Base-by-base conservation (phyloP, 2,797 vertebrate genomes). In the Phyllotis vaccarum region DNA sequence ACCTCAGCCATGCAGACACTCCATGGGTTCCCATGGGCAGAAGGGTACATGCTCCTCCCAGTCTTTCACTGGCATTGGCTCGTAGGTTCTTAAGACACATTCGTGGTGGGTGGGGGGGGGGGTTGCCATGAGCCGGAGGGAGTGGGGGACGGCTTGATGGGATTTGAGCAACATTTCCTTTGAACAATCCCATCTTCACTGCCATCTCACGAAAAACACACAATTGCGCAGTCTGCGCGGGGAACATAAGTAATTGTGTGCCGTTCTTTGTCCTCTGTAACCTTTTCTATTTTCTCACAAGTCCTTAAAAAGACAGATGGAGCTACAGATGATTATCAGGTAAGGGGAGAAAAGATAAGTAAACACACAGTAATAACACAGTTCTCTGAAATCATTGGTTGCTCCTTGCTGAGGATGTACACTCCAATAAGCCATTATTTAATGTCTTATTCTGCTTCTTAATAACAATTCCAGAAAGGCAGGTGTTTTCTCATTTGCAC, bases 261-360 rank as follows among this genome's bases (percentile, higher is more conserved):
- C 94, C 72, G 91, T 96, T 95, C 96, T 89, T 90, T 66, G 96
- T 96, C 72, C 94, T 90, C 93, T n/a, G 66, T 91, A 93, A 97
- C 97, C 97, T 96, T 97, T 96, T 95, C 94, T 88, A 93, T 97
- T 97, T 97, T 93, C 96, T 97, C 95, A 79, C 90, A 72, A 74
- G 96, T 97, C 94, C 96, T 97, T 97, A 96, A 89, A 95, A 97
- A 97, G 97, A 97, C 96, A 95, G 97, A 97, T 89, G 94, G 96
- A 81, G 91, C 93, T 88, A 72, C 94, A 94, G 97, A 97, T 97
- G 97, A 97, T 96, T 97, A 97, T 97, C 97, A 81, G 95, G 97
- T 46, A 94, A 95, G 95, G 86, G 70, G 94, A 86, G 96, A 76
- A 92, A 81, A 97, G 97, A 97, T 97, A 97, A 97, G 97, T 95